phyloP scores from a whole-genome alignment of 2,113 vertebrate genomes.

The Monopterus albus region DNA sequence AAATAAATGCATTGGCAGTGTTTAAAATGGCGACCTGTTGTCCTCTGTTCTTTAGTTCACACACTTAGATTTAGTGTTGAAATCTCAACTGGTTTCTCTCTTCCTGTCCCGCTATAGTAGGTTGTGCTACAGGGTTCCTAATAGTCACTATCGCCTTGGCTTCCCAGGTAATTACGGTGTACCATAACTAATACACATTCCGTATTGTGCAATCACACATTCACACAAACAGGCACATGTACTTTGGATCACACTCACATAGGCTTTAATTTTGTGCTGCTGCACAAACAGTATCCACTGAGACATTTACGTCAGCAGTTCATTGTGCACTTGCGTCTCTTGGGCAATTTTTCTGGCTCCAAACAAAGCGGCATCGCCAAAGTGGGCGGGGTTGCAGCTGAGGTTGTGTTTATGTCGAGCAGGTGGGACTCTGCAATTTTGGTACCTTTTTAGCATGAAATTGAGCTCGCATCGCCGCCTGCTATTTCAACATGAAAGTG shows the following conservation, averaged over 20 bases:
- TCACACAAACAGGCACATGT: neutral
- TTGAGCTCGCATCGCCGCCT: neutral
- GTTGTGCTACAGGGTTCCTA: neutral
- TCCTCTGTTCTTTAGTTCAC: conserved; percentile 9
- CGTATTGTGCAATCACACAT: neutral
- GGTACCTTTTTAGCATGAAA: conserved; percentile 19
- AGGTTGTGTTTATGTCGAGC: conserved; percentile 20
- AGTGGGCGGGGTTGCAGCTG: conserved; percentile 25
- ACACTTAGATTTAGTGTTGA: neutral
- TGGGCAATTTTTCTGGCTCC: conserved; percentile 14
- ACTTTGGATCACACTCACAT: neutral
- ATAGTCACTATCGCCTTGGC: neutral
- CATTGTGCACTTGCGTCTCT: conserved; percentile 9
- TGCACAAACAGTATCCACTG: neutral
- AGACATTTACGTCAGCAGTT: neutral
- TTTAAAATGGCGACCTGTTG: conserved; percentile 21
- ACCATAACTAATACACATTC: neutral
- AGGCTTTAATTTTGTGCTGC: neutral
- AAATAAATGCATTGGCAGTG: conserved; percentile 27
- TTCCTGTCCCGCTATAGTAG: neutral
- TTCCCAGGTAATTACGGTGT: conserved; percentile 3
- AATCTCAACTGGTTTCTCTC: neutral
- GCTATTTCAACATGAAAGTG: neutral
- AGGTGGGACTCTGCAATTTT: conserved; percentile 6
- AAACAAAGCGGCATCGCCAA: conserved; percentile 10